Conservation (phyloP, 1,140 invertebrate species). For the Drosophila sturtevanti region DNA sequence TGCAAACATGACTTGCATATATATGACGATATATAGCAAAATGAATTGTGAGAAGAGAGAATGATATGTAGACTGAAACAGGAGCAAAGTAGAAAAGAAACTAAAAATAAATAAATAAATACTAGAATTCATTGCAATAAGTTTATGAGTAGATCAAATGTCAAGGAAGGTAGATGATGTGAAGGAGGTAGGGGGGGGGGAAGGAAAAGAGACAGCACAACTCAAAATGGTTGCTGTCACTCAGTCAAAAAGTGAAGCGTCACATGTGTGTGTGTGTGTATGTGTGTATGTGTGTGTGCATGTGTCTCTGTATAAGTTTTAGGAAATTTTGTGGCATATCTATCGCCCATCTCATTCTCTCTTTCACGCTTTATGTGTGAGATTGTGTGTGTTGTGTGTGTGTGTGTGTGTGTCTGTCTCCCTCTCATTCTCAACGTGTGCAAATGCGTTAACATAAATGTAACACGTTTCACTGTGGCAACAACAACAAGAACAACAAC, state of each 20-base stretch:
- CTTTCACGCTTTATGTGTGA: neutral
- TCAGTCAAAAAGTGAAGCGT: slow-evolving; percentile 17
- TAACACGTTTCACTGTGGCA: slow-evolving; percentile 41
- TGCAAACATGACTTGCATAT: slow-evolving; percentile 28
- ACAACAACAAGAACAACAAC: slow-evolving; percentile 11
- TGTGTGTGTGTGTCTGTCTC: neutral
- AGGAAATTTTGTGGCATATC: slow-evolving; percentile 20
- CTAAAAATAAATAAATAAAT: slow-evolving; percentile 9
- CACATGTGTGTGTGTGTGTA: slow-evolving; percentile 5
- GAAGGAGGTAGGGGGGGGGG: neutral
- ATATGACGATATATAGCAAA: slow-evolving; percentile 5
- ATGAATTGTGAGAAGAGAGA: slow-evolving; percentile 5
- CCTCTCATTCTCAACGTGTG: slow-evolving; percentile 33
- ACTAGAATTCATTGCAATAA: slow-evolving; percentile 19
- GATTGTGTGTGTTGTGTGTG: too few species aligned
- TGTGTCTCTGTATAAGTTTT: slow-evolving; percentile 8
- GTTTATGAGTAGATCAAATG: slow-evolving; percentile 28
- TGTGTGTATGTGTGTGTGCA: slow-evolving; percentile 7
- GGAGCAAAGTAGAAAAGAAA: slow-evolving; percentile 9
- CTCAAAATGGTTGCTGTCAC: slow-evolving; percentile 15
- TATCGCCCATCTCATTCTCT: slow-evolving; percentile 2
- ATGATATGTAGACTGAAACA: neutral
- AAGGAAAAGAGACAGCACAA: neutral
- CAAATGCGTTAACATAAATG: slow-evolving; percentile 64
- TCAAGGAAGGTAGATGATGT: neutral